Percentiles rank a stretch among this genome's conserved stretches.
phyloP scores from a whole-genome alignment of 2,113 vertebrate species.

The Triplophysa siluroides region DNA sequence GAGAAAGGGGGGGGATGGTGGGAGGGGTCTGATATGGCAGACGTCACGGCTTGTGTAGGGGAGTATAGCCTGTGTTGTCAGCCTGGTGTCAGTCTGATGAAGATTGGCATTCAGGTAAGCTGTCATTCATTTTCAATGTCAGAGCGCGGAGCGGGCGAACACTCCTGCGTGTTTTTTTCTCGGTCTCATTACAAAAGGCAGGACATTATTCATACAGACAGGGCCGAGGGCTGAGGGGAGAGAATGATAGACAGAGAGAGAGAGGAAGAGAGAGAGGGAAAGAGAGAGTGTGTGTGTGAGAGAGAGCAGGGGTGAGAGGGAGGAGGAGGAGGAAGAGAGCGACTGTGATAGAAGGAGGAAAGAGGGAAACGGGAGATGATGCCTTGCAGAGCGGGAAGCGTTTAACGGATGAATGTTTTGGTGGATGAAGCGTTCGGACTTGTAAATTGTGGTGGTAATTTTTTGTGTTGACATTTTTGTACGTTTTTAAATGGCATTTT shows the following conservation, averaged over 20 bases:
- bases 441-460: slow-evolving; percentile 56
- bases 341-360: slow-evolving; percentile 60
- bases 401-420: slow-evolving; percentile 58
- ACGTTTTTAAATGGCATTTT: background rate
- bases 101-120: slow-evolving; percentile 99
- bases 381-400: slow-evolving; percentile 65
- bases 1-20: slow-evolving; percentile 65
- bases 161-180: slow-evolving; percentile 72
- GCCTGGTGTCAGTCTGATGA: slow-evolving; percentile 98
- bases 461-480: slow-evolving; percentile 19
- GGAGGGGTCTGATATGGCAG: slow-evolving; percentile 74
- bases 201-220: slow-evolving; percentile 90
- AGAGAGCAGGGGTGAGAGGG: slow-evolving; percentile 47
- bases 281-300: slow-evolving; percentile 48
- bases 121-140: slow-evolving; percentile 97
- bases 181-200: slow-evolving; percentile 84
- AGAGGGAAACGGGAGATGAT: slow-evolving; percentile 67
- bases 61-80: slow-evolving; percentile 97
- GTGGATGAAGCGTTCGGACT: slow-evolving; percentile 67
- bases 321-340: slow-evolving; percentile 39
- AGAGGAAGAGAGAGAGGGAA: slow-evolving; percentile 45
- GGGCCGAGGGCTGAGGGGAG: slow-evolving; percentile 77
- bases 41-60: slow-evolving; percentile 82
- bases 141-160: slow-evolving; percentile 73
- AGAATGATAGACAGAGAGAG: slow-evolving; percentile 52